phyloP scores from a whole-genome alignment of 2,113 vertebrate species.

The Eolophus roseicapilla region DNA sequence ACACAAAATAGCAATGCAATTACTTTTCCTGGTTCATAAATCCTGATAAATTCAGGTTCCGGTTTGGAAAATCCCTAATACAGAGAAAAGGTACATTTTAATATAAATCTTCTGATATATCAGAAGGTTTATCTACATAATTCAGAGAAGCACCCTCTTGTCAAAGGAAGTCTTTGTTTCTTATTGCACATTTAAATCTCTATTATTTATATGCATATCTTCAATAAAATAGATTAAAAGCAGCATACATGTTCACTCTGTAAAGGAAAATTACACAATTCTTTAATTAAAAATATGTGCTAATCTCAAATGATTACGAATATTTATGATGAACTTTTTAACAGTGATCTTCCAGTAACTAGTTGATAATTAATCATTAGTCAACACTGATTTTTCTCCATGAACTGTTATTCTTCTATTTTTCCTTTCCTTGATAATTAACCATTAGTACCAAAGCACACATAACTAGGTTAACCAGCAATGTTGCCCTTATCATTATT shows the following conservation, averaged over 20 bases:
- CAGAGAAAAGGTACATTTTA: neutral
- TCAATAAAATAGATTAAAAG: neutral
- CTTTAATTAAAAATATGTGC: neutral
- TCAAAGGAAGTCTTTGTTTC: neutral
- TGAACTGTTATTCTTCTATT: neutral
- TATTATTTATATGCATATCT: neutral
- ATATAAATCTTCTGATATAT: neutral
- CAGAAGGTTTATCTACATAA: neutral
- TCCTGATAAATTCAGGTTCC: neutral
- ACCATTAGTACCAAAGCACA: neutral
- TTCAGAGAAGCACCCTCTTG: neutral
- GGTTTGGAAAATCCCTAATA: neutral
- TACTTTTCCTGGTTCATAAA: slow-evolving; percentile 23
- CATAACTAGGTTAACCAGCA: neutral
- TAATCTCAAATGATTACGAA: neutral
- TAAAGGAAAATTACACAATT: neutral
- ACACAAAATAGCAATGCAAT: neutral
- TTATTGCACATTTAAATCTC: neutral
- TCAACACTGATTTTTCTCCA: neutral
- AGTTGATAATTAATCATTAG: neutral
- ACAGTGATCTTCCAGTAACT: neutral
- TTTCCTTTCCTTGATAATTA: neutral
- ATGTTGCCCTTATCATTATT: neutral
- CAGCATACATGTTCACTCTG: neutral
- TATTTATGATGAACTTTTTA: neutral